These are phyloP conservation scores for Dendrocincla tyrannina DNA, from an alignment of 2,797 vertebrate species.

Conservation along the genomic window DNA sequence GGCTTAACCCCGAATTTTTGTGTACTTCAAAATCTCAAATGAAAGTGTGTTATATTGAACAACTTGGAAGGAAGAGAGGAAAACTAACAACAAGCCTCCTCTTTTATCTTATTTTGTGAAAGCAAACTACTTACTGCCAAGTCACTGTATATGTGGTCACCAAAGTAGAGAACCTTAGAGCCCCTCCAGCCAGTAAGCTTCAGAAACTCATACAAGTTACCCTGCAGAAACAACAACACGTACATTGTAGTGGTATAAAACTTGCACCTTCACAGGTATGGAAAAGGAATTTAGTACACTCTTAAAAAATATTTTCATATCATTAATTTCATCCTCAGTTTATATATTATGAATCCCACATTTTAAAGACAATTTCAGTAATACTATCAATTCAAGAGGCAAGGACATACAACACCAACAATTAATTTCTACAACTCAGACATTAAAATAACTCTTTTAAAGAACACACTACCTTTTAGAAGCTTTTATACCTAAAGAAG, in stretches of 20 bases:
- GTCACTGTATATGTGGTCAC: constrained; percentile 99
- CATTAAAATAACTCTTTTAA: background rate
- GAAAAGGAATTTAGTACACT: background rate
- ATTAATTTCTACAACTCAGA: background rate
- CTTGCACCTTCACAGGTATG: background rate
- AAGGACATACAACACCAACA: background rate
- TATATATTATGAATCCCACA: background rate
- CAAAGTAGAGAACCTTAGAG: constrained; percentile 97
- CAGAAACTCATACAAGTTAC: constrained; percentile 97
- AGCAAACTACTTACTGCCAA: constrained; percentile 86
- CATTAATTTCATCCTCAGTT: background rate
- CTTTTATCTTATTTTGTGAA: background rate
- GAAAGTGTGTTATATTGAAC: background rate
- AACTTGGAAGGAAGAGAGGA: background rate
- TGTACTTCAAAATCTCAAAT: background rate
- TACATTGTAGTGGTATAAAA: background rate
- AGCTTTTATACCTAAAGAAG: background rate
- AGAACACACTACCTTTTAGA: background rate
- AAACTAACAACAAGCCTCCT: background rate
- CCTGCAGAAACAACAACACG: constrained; percentile 72
- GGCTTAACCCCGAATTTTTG: background rate
- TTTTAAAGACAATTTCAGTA: background rate
- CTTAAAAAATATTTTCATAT: background rate
- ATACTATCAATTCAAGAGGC: background rate
- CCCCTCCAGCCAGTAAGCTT: constrained; percentile 98